A percentile compares a stretch with the other conserved stretches of the same genome.
Evolutionary conservation across 2,888 invertebrate species (phyloP).

Genomic region (Acleris sparsana): DNA sequence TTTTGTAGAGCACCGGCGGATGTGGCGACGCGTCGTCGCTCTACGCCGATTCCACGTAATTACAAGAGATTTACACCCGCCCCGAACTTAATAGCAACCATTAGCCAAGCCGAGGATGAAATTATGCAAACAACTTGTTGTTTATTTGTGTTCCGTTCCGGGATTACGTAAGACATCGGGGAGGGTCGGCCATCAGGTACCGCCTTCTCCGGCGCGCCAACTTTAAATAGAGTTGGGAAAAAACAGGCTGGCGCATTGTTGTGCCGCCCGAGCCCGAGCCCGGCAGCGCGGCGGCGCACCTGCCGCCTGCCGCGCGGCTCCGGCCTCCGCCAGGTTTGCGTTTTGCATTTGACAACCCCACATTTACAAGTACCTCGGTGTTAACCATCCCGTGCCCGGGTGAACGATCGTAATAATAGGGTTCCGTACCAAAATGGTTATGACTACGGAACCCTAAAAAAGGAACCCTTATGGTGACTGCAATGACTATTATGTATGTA

Average conservation of each 20-base stretch:
- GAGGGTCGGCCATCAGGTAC: conserved; percentile 36
- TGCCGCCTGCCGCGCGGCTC: too few species aligned
- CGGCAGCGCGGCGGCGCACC: neutral
- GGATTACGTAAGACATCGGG: conserved; percentile 37
- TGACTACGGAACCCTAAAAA: too few species aligned
- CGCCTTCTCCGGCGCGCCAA: conserved; percentile 1
- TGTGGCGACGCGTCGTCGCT: conserved; percentile 8
- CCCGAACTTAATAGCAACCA: conserved; percentile 37
- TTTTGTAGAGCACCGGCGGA: neutral
- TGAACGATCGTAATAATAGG: too few species aligned
- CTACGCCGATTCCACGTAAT: conserved; percentile 23
- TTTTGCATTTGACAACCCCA: too few species aligned
- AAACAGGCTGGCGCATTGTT: neutral
- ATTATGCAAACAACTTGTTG: conserved; percentile 42
- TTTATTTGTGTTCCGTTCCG: conserved; percentile 41
- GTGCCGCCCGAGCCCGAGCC: neutral
- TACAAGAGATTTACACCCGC: conserved; percentile 32
- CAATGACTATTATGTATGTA: too few species aligned
- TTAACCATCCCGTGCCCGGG: too few species aligned
- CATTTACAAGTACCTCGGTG: too few species aligned
- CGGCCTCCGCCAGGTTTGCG: too few species aligned
- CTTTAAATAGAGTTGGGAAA: conserved; percentile 26
- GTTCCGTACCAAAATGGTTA: too few species aligned
- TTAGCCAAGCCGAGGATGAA: conserved; percentile 39
- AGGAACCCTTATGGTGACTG: too few species aligned